phyloP scores from a whole-genome alignment of 2,113 vertebrate genomes.

The Uropsilus gracilis region DNA sequence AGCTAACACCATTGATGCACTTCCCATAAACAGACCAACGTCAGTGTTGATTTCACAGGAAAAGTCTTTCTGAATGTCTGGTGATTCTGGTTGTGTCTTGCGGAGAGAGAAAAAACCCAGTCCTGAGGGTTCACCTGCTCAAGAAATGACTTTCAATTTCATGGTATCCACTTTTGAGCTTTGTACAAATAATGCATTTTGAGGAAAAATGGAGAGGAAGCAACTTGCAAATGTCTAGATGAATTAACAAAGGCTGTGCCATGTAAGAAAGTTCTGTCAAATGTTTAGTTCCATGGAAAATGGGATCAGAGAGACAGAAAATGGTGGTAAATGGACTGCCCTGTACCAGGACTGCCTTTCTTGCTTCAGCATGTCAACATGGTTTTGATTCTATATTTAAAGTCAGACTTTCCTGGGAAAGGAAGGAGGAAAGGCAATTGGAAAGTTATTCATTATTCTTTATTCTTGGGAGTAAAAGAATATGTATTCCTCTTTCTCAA shows the following conservation, averaged over 20 bases:
- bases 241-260: not conserved
- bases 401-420: slow-evolving; percentile 47
- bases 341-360: not conserved
- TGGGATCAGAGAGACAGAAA: not conserved
- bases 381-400: slow-evolving; percentile 29
- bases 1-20: not conserved
- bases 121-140: not conserved
- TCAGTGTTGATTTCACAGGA: not conserved
- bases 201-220: not conserved
- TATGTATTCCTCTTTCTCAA: not conserved
- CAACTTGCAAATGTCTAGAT: not conserved
- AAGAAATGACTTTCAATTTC: not conserved
- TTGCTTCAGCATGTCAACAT: not conserved
- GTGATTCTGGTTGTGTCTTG: not conserved
- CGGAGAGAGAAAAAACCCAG: not conserved
- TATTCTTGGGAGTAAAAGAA: slow-evolving; percentile 30
- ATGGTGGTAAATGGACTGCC: accelerated
- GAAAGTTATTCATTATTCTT: not conserved
- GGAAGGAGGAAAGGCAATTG: not conserved
- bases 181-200: not conserved
- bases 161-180: not conserved
- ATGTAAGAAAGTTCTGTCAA: not conserved
- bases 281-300: not conserved
- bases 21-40: not conserved
- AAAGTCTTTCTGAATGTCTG: not conserved